These are phyloP conservation scores for Dioctria rufipes DNA, from an alignment of 2,888 invertebrate species.

Conservation along the genomic window DNA sequence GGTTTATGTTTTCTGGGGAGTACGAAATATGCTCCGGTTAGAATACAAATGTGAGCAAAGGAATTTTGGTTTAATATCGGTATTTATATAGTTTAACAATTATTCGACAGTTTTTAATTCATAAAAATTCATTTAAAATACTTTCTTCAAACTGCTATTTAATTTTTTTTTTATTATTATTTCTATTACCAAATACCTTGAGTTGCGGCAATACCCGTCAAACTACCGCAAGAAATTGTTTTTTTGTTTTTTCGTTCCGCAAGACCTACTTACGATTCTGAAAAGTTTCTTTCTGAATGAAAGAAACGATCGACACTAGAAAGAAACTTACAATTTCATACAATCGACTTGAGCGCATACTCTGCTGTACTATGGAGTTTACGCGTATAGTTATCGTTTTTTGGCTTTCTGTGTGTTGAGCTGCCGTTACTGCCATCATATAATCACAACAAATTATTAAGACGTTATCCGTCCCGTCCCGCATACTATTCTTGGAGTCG, in stretches of 20 bases:
- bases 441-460: constrained; percentile 12
- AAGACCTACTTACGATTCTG: constrained; percentile 50
- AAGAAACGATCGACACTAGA: constrained; percentile 40
- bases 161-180: too few relatives aligned
- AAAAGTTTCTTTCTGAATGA: constrained; percentile 37
- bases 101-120: too few relatives aligned
- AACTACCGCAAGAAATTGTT: constrained; percentile 43
- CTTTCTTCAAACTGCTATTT: too few relatives aligned
- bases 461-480: constrained; percentile 27
- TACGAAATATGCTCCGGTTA: too few relatives aligned
- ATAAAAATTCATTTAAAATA: too few relatives aligned
- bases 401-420: neutral
- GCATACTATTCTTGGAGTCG: constrained; percentile 4
- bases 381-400: too few relatives aligned
- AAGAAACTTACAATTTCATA: too few relatives aligned
- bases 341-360: too few relatives aligned
- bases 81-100: too few relatives aligned
- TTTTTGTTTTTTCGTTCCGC: constrained; percentile 31
- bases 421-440: constrained; percentile 13
- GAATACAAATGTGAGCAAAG: too few relatives aligned
- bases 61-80: too few relatives aligned
- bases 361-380: neutral
- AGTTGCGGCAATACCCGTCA: constrained; percentile 44
- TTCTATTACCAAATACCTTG: constrained; percentile 23
- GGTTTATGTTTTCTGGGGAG: too few relatives aligned